Conservation (phyloP, 2,113 vertebrate species). For the mouse (Mus musculus) region DNA sequence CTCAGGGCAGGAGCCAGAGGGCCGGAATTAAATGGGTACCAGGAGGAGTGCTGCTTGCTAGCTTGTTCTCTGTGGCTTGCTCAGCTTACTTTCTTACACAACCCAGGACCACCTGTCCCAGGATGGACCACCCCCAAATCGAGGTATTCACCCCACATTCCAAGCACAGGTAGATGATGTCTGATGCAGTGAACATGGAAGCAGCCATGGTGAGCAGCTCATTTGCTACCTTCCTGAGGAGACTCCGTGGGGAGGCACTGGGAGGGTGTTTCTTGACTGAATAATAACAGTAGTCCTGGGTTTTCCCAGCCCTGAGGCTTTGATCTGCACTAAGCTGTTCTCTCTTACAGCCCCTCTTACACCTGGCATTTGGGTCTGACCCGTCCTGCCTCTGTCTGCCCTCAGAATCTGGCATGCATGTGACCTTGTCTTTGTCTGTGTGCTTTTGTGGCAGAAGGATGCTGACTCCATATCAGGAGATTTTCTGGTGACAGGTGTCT, state of each 20-base stretch:
- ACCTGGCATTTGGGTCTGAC: background rate
- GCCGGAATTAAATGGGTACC: background rate
- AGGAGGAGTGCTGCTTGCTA: background rate
- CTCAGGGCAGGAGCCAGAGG: background rate
- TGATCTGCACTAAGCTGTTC: background rate
- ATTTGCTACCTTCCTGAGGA: rapidly evolving
- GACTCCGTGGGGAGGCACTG: background rate
- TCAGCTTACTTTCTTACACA: background rate
- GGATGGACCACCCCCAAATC: too few species aligned
- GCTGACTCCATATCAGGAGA: background rate
- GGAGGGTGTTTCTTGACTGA: background rate
- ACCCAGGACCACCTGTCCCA: background rate
- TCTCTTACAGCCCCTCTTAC: background rate
- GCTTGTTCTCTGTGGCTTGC: background rate
- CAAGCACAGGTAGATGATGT: background rate
- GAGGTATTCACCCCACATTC: background rate
- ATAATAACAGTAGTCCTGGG: background rate
- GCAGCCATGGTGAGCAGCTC: rapidly evolving
- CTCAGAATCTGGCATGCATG: rapidly evolving
- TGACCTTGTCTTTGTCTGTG: background rate
- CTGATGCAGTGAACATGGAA: rapidly evolving
- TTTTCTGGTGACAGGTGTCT: background rate
- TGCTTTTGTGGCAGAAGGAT: background rate
- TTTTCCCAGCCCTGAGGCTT: background rate
- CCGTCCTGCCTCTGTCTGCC: rapidly evolving